Conservation (phyloP, 2,888 invertebrate genomes). For the Stegophylla sp. region DNA sequence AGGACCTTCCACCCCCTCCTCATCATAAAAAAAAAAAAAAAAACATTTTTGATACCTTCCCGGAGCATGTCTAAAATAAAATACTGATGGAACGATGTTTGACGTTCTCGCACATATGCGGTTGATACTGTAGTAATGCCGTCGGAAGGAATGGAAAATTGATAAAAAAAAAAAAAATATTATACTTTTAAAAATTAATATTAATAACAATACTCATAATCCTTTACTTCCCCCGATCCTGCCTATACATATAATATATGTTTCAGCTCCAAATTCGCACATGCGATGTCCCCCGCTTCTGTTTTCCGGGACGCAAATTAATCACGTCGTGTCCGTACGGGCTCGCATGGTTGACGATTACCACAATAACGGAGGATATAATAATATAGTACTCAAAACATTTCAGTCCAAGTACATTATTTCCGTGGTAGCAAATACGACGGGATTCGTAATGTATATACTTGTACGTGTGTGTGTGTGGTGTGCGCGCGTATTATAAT, state of each 20-base stretch:
- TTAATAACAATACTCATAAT: too few relatives aligned
- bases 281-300: background rate
- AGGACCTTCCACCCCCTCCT: too few relatives aligned
- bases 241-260: background rate
- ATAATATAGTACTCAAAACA: background rate
- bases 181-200: background rate
- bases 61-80: too few relatives aligned
- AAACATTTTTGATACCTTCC: too few relatives aligned
- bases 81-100: constrained; percentile 8
- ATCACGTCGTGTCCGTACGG: background rate
- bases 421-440: background rate
- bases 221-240: constrained; percentile 6
- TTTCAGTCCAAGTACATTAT: constrained; percentile 4
- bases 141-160: constrained; percentile 7
- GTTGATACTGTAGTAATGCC: too few relatives aligned
- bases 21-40: too few relatives aligned
- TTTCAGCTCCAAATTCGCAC: background rate
- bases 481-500: background rate
- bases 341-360: background rate
- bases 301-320: constrained; percentile 3
- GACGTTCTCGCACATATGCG: constrained; percentile 28
- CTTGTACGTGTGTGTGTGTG: background rate
- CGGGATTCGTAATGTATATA: background rate
- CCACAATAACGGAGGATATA: background rate
- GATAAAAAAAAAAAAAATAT: constrained; percentile 14